These are phyloP conservation scores for Gastrophysa polygoni DNA, from an alignment of 2,888 invertebrate genomes.

Conservation along the genomic window DNA sequence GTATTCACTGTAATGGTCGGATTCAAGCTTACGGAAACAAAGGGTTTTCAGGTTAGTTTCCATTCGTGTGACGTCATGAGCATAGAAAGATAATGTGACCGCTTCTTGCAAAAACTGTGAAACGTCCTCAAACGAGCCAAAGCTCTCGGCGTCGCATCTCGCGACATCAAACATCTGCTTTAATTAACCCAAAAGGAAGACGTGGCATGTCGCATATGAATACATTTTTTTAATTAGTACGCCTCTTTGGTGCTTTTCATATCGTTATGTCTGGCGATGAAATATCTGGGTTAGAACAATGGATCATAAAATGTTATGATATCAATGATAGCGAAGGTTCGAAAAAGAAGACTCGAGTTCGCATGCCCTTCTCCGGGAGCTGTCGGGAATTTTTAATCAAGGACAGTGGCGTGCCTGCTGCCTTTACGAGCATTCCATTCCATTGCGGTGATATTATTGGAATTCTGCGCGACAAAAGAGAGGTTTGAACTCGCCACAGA, in stretches of 20 bases:
- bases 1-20: too few relatives aligned
- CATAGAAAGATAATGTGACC: too few relatives aligned
- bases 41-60: too few relatives aligned
- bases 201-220: slow-evolving; percentile 36
- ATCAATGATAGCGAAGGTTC: slow-evolving; percentile 48
- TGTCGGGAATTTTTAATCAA: slow-evolving; percentile 53
- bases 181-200: slow-evolving; percentile 37
- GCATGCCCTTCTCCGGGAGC: slow-evolving; percentile 47
- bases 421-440: neutral
- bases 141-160: slow-evolving; percentile 11
- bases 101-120: neutral
- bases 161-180: slow-evolving; percentile 36
- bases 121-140: neutral
- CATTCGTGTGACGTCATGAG: too few relatives aligned
- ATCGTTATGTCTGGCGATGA: slow-evolving; percentile 46
- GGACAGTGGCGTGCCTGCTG: slow-evolving; percentile 16
- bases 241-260: slow-evolving; percentile 40
- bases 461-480: too few relatives aligned
- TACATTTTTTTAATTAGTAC: slow-evolving; percentile 44
- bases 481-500: too few relatives aligned
- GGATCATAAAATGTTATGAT: slow-evolving; percentile 56
- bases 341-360: slow-evolving; percentile 48
- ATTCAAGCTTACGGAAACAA: too few relatives aligned
- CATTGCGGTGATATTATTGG: neutral
- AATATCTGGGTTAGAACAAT: slow-evolving; percentile 52